Base-by-base conservation (phyloP, 2,888 invertebrate genomes). In the Epinotia bilunana region DNA sequence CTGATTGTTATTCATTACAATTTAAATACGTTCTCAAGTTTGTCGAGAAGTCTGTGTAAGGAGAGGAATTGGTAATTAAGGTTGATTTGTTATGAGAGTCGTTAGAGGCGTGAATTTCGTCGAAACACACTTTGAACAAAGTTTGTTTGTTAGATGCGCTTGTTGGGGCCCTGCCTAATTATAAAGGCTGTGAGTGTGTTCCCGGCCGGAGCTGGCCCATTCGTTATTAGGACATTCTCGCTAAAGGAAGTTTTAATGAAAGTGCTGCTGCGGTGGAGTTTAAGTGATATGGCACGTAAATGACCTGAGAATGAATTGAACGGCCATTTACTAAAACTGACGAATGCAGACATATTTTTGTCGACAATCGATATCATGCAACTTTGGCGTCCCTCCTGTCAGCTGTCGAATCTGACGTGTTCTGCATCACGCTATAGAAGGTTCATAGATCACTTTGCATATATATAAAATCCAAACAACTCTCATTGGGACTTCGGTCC, bases 1-100 rank as follows among this genome's bases (percentile, higher is more conserved):
- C 58, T 65, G 74, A 80, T 80, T 77, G 78, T 83, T 82, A 79
- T 82, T 81, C 81, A 80, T 82, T 81, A 81, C 84, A 87, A 84
- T 86, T 87, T 77, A 79, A 74, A 46, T 67, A 58, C 72, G 53
- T 64, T 64, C 78, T 78, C 78, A 78, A 86, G 80, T 82, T 86
- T 80, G 78, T 79, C 77, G 76, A 79, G 79, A 83, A 82, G 79
- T 84, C 77, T 77, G 76, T 69, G 65, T 78, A 84, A 87, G 84
- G 83, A 83, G 83, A 83, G 79, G 82, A 84, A 82, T 88, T 86
- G 84, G 84, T 88, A 86, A 87, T 88, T 84, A 84, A 85, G 83
- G 86, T 87, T 85, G 84, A 85, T 88, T 87, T 86, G 86, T 86
- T 83, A 83, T 83, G 81, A 79, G 80, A 85, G 82, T 86, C 84